Conservation (phyloP, 2,797 vertebrate species). For the Eupleurogrammus muticus region DNA sequence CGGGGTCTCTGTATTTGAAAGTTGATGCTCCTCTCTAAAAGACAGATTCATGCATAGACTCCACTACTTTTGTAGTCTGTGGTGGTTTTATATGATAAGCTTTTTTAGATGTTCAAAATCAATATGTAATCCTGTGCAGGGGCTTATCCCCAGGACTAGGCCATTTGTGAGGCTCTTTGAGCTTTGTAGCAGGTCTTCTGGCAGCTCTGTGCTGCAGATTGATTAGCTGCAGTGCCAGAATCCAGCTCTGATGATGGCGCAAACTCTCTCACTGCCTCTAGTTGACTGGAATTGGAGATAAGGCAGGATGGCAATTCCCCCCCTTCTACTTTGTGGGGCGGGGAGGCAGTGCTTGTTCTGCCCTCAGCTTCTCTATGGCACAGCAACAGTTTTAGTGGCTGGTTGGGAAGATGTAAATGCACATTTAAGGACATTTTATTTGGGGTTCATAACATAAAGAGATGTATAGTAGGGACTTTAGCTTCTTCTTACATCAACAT, state of each 20-base stretch:
- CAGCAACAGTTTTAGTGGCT: constrained; percentile 21
- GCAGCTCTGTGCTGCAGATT: constrained; percentile 92
- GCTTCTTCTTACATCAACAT: background rate
- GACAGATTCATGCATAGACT: constrained; percentile 92
- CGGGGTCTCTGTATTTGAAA: constrained; percentile 87
- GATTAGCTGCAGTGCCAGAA: constrained; percentile 94
- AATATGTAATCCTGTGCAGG: constrained; percentile 99
- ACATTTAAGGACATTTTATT: constrained; percentile 28
- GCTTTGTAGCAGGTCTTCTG: constrained; percentile 92
- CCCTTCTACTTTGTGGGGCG: constrained; percentile 69
- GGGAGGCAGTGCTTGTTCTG: constrained; percentile 20
- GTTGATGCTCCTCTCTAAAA: constrained; percentile 88
- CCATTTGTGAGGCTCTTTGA: constrained; percentile 97
- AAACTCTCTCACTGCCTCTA: constrained; percentile 88
- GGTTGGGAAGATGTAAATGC: constrained; percentile 1
- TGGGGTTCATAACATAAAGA: background rate
- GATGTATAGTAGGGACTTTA: background rate
- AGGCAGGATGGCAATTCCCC: constrained; percentile 87
- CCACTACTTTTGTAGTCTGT: constrained; percentile 88
- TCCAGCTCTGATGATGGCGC: constrained; percentile 92
- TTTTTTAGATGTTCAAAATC: constrained; percentile 94
- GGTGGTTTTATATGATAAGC: constrained; percentile 94
- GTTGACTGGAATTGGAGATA: constrained; percentile 96
- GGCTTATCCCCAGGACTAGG: constrained; percentile 93
- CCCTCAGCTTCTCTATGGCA: constrained; percentile 18